These are phyloP conservation scores for Rhea americana DNA, from an alignment of 2,113 vertebrate genomes.

Conservation along the genomic window DNA sequence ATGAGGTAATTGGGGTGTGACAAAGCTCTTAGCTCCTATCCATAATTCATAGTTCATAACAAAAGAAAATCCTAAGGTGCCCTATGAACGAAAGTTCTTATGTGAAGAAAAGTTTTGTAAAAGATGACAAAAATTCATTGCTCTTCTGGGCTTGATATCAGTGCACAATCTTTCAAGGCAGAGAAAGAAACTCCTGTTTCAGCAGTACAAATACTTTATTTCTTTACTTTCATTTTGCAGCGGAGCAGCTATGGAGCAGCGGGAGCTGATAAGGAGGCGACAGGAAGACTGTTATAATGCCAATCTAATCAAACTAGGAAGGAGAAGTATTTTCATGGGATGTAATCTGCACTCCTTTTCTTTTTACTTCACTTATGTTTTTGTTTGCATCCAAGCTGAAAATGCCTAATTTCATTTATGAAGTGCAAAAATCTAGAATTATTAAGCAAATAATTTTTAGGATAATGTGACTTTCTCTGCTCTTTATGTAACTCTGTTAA, in stretches of 20 bases:
- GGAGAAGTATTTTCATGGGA: neutral
- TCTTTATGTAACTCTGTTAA: neutral
- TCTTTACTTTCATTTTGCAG: neutral
- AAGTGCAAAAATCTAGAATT: neutral
- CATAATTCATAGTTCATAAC: slow-evolving; percentile 24
- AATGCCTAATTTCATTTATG: neutral
- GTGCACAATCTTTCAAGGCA: fast-evolving
- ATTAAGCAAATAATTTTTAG: neutral
- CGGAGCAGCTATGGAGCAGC: neutral
- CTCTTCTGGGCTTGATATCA: neutral
- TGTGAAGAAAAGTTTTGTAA: neutral
- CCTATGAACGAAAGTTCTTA: neutral
- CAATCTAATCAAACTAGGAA: neutral
- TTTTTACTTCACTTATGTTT: neutral
- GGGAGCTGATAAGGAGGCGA: neutral
- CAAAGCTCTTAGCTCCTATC: neutral
- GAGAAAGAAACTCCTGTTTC: neutral
- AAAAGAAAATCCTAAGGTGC: slow-evolving; percentile 11
- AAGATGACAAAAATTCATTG: neutral
- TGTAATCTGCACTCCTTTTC: neutral
- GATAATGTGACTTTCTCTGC: neutral
- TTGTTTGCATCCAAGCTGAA: neutral
- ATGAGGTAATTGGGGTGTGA: slow-evolving; percentile 44
- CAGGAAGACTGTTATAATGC: neutral
- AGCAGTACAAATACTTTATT: neutral